A percentile compares a stretch with the other conserved stretches of the same genome.
These are phyloP conservation scores for Pantherophis vulpinus DNA, from an alignment of 2,797 vertebrate species.

Conservation along the genomic window DNA sequence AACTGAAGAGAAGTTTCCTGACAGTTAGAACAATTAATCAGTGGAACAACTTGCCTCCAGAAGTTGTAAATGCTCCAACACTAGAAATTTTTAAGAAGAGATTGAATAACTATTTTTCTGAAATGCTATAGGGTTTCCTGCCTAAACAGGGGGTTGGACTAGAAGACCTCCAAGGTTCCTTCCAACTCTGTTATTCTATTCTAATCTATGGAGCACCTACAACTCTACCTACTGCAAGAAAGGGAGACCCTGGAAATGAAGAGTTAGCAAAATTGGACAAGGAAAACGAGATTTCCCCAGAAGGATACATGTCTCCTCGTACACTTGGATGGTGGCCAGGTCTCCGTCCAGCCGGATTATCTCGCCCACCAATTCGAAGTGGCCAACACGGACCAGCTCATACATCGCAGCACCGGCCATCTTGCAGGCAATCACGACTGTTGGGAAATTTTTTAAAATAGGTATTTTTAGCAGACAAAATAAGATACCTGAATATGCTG, in stretches of 20 bases:
- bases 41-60: too few relatives aligned
- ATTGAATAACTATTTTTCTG: too few relatives aligned
- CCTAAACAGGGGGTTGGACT: too few relatives aligned
- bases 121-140: too few relatives aligned
- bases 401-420: conserved; percentile 68
- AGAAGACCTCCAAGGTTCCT: too few relatives aligned
- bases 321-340: conserved; percentile 66
- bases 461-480: background rate
- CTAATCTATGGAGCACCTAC: background rate
- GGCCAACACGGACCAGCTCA: conserved; percentile 64
- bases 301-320: conserved; percentile 71
- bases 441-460: too few relatives aligned
- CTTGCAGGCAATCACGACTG: conserved; percentile 62
- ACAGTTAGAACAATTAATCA: too few relatives aligned
- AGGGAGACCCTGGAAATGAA: rapidly evolving
- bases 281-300: rapidly evolving
- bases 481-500: background rate
- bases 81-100: too few relatives aligned
- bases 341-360: conserved; percentile 68
- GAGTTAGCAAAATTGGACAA: too few relatives aligned
- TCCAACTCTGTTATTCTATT: too few relatives aligned
- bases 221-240: background rate
- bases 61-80: too few relatives aligned
- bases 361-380: conserved; percentile 64
- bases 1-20: too few relatives aligned